Evolutionary conservation across 1,140 invertebrate genomes (phyloP), one percentile per base, ranked within the genome.

Genomic region (Saccostrea cuccullata): DNA sequence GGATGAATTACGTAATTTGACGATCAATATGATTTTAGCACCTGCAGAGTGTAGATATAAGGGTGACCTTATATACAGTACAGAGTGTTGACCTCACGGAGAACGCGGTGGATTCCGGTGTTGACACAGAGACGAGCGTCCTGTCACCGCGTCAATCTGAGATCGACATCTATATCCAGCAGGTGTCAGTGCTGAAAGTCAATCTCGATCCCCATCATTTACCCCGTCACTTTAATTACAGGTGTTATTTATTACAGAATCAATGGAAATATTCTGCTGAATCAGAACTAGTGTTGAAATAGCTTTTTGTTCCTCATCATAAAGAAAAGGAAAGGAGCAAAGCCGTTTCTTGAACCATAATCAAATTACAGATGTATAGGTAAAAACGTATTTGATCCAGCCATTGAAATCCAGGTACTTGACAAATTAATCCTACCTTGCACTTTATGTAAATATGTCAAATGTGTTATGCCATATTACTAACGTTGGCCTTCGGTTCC

Each of bases 101-200:
- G 9, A 26, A 77, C 26, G 26, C 70, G 30, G 23, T 30, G 26
- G 70, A 12, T 77, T 77, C 26, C 8, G 30, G 26, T 30, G 26
- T 26, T 77, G 70, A 36, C 36, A 36, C 70, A 36, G 26, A 77
- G 70, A 12, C 30, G 30, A 77, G 15, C 70, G 6, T 20, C 60
- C n/a, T 67, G 60, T n/a, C 60, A 67, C 60, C 20, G 60, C 23
- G 70, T 77, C 70, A 77, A 30, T 30, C 26, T 26, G 30, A 36
- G 30, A 77, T 30, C 12, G 23, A 36, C 70, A 77, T 77, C 70
- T 77, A 36, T 77, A 77, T 77, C 70, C 11, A 36, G 26, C 70
- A 77, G 70, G 70, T 77, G 70, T 26, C 70, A 23, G 70, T 77
- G 70, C 11, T 77, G 70, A 77, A 77, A 77, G 23, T 26, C 8